Evolutionary conservation across 2,113 vertebrate species (phyloP), one percentile per base, ranked within the genome.

Genomic region (Scatophagus argus): DNA sequence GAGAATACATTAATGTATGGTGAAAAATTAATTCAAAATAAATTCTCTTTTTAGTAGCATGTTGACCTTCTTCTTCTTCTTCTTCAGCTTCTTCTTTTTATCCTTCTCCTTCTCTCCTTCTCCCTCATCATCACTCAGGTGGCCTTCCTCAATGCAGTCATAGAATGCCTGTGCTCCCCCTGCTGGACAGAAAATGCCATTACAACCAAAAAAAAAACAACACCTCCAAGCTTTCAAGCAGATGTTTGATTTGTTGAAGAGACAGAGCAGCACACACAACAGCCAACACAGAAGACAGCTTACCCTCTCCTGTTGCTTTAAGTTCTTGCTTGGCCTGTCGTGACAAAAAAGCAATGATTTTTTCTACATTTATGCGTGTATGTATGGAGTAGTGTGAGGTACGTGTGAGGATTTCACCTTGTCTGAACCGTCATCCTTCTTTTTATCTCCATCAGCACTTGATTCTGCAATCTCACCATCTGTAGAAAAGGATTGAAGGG

Each of bases 101-200:
- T 87, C 34, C 25, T 75, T 59, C 3, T 84, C 75, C 3, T 81
- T 6, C 9, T n/a, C 60, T 60, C 79, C 85, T 27, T 91, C 90
- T 70, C 83, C 75, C 69, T 92, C 91, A 27, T 91, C 90, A 32
- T 91, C 87, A 6, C 88, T 92, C 56, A 91, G 59, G 49, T 88
- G 54, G 38, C 85, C 90, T 0, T 87, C 79, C 7, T 81, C 86
- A 1, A 7, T 21, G 3, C 7, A 19, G 4, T 55, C 11, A 4
- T 2, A 13, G 19, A 54, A 54, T 0, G 51, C 2, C 39, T 67
- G 56, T 13, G 51, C 63, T 60, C 54, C 67, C 8, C 14, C 85
- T 55, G 70, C 47, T 66, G 77, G 39, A 68, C 36, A 80, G 6
- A 21, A 77, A 34, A 17, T 39, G 10, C 21, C 34, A 63, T 79